These are phyloP conservation scores for Euclidia mi DNA, from an alignment of 2,888 invertebrate genomes.

Conservation along the genomic window DNA sequence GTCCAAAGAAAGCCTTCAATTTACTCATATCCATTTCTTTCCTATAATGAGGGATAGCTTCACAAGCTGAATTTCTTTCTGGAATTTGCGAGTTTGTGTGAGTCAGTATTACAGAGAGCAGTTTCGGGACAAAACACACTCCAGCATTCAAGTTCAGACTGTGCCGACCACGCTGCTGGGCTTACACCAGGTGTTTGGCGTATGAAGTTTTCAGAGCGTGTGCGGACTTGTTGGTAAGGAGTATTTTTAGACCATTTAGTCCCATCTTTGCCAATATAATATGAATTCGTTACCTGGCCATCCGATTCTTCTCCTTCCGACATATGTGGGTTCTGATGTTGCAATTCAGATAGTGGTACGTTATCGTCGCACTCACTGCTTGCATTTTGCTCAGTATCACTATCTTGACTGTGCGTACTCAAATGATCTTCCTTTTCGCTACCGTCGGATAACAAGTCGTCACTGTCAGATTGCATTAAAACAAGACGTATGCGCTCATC, in stretches of 20 bases:
- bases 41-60: constrained; percentile 8
- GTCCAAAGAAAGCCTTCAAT: too few relatives aligned
- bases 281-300: constrained; percentile 5
- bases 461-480: too few relatives aligned
- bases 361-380: constrained; percentile 8
- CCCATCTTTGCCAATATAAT: constrained; percentile 18
- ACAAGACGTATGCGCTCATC: too few relatives aligned
- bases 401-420: too few relatives aligned
- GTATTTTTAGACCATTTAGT: constrained; percentile 16
- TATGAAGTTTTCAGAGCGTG: constrained; percentile 18
- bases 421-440: too few relatives aligned
- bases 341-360: constrained; percentile 3
- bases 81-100: constrained; percentile 13
- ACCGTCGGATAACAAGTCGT: too few relatives aligned
- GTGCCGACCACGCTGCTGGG: constrained; percentile 10
- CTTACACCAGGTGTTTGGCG: constrained; percentile 15
- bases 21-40: constrained; percentile 15
- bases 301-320: too few relatives aligned
- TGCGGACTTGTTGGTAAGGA: too few relatives aligned
- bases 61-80: constrained; percentile 10
- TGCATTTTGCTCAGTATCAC: too few relatives aligned
- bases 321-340: too few relatives aligned
- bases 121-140: constrained; percentile 6
- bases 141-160: constrained; percentile 13
- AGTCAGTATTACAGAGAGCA: constrained; percentile 2